These are phyloP conservation scores for Cerastis leucographa DNA, from an alignment of 2,888 invertebrate genomes.

Conservation along the genomic window DNA sequence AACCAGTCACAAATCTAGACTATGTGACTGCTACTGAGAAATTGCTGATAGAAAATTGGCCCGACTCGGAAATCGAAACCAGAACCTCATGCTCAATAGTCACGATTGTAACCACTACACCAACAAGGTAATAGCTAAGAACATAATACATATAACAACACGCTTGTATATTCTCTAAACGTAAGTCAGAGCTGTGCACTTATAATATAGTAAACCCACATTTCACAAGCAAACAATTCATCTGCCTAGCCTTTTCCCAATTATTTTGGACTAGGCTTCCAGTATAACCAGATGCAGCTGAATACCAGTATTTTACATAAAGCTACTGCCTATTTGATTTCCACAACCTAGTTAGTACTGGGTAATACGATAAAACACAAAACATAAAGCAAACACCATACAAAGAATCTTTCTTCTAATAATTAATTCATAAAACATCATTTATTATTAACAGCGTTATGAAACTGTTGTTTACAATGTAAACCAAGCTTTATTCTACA, in stretches of 20 bases:
- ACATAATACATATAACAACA: neutral
- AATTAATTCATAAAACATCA: neutral
- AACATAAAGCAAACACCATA: too few species aligned
- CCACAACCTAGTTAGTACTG: too few species aligned
- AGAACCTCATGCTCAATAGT: neutral
- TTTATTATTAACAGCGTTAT: neutral
- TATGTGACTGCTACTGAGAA: too few species aligned
- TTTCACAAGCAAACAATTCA: neutral
- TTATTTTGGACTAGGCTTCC: too few species aligned
- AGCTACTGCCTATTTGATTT: too few species aligned
- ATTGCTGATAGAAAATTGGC: neutral
- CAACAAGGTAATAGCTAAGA: neutral
- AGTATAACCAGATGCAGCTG: too few species aligned
- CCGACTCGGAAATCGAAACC: neutral
- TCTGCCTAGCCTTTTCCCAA: too few species aligned
- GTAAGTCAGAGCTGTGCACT: neutral
- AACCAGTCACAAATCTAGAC: too few species aligned
- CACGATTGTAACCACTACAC: neutral
- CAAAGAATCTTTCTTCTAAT: neutral
- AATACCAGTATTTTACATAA: too few species aligned
- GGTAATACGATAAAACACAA: too few species aligned
- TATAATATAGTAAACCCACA: neutral
- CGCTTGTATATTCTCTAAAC: neutral
- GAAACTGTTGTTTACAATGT: slow-evolving; percentile 28
- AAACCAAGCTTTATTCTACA: slow-evolving; percentile 61